Conservation (phyloP, 2,113 vertebrate species). For the Aspidoscelis tigris region DNA sequence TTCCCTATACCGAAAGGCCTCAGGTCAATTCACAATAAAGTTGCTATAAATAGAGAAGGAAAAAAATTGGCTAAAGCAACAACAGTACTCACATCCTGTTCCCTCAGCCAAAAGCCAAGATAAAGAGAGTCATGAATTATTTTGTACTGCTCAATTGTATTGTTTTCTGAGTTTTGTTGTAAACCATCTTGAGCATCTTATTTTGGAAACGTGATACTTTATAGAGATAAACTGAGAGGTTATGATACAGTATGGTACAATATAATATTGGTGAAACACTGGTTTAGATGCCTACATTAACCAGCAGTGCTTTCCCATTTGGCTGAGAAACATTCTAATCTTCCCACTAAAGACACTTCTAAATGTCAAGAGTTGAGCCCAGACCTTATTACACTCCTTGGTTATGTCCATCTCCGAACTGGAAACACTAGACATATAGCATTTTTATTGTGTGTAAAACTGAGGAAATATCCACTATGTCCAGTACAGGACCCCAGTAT, state of each 20-base stretch:
- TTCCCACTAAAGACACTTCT: neutral
- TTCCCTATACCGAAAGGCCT: too few species aligned
- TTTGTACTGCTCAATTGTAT: too few species aligned
- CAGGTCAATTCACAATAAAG: too few species aligned
- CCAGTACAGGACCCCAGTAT: slow-evolving; percentile 26
- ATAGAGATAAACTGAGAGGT: too few species aligned
- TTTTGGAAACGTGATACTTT: too few species aligned
- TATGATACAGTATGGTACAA: neutral
- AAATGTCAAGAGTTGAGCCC: neutral
- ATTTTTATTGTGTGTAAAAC: slow-evolving; percentile 33
- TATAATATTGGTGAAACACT: neutral
- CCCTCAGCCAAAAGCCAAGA: too few species aligned
- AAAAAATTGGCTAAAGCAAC: too few species aligned
- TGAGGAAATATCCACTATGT: slow-evolving; percentile 36
- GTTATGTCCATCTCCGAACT: neutral
- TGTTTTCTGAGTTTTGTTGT: too few species aligned
- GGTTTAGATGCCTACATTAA: neutral
- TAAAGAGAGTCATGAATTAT: too few species aligned
- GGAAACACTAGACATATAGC: neutral
- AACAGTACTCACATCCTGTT: too few species aligned
- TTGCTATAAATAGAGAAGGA: too few species aligned
- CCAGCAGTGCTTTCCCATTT: neutral
- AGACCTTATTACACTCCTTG: neutral
- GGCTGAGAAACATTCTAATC: neutral
- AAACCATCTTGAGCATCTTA: too few species aligned